Percentiles rank a stretch among this genome's conserved stretches.
These are phyloP conservation scores for Eupithecia centaureata DNA, from an alignment of 2,888 invertebrate species.

Conservation along the genomic window DNA sequence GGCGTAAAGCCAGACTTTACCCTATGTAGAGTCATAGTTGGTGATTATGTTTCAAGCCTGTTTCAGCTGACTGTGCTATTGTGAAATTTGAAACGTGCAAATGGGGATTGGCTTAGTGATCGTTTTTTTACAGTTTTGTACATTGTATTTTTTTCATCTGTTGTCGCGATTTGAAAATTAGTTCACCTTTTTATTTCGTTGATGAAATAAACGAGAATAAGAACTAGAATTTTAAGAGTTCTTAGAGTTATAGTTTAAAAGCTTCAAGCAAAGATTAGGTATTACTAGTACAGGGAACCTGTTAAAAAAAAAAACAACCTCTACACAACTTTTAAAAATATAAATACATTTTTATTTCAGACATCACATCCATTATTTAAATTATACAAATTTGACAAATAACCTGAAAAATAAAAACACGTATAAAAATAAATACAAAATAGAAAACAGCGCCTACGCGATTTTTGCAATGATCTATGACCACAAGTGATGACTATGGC, in stretches of 20 bases:
- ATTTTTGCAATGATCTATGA: too few species aligned
- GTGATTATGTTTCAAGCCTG: not conserved
- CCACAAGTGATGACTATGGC: too few species aligned
- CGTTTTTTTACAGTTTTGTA: not conserved
- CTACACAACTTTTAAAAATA: too few species aligned
- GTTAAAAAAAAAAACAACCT: too few species aligned
- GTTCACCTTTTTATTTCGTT: not conserved
- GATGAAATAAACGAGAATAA: not conserved
- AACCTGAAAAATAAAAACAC: too few species aligned
- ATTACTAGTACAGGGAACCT: too few species aligned
- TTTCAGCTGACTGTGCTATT: not conserved
- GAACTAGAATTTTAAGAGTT: not conserved
- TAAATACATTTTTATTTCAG: too few species aligned
- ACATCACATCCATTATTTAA: too few species aligned
- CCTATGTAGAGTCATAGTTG: not conserved
- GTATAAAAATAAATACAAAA: too few species aligned
- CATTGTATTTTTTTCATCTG: not conserved
- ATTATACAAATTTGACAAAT: too few species aligned
- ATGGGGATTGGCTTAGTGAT: not conserved
- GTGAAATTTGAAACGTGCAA: conserved; percentile 4
- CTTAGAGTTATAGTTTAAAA: not conserved
- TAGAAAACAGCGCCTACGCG: too few species aligned
- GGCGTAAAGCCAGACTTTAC: not conserved
- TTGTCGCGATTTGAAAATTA: not conserved
- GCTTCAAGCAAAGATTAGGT: too few species aligned